phyloP scores from a whole-genome alignment of 1,140 invertebrate species.

The Hylaeus anthracinus region DNA sequence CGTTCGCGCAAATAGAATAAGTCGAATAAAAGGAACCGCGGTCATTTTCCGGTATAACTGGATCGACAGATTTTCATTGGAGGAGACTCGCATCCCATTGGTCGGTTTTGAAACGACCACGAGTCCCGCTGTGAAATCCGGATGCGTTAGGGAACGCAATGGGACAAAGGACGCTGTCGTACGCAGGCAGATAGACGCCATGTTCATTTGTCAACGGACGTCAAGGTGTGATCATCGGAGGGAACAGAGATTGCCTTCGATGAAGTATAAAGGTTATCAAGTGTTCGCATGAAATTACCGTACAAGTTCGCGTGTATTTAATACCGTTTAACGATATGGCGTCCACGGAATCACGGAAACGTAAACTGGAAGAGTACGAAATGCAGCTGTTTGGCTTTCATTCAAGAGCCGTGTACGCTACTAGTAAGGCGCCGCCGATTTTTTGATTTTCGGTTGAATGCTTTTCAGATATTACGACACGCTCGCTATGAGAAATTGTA shows the following conservation, averaged over 20 bases:
- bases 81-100: not conserved
- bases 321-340: slow-evolving; percentile 49
- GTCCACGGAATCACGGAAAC: slow-evolving; percentile 56
- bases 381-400: slow-evolving; percentile 76
- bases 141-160: slow-evolving; percentile 57
- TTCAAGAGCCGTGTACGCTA: slow-evolving; percentile 69
- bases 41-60: not conserved
- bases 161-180: slow-evolving; percentile 67
- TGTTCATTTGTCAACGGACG: slow-evolving; percentile 72
- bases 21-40: not conserved
- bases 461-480: slow-evolving; percentile 54
- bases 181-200: slow-evolving; percentile 66
- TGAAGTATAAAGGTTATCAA: slow-evolving; percentile 32
- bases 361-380: slow-evolving; percentile 75
- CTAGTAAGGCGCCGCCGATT: slow-evolving; percentile 70
- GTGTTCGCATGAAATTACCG: slow-evolving; percentile 1
- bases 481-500: slow-evolving; percentile 19
- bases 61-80: not conserved
- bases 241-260: slow-evolving; percentile 14
- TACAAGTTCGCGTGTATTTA: slow-evolving; percentile 22
- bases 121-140: slow-evolving; percentile 6
- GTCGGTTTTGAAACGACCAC: slow-evolving; percentile 7
- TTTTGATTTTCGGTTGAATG: slow-evolving; percentile 50
- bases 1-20: not conserved
- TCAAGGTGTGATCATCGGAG: slow-evolving; percentile 56